Percentiles rank a stretch among this genome's conserved stretches.
These are phyloP conservation scores for Atherix ibis DNA, from an alignment of 2,888 invertebrate species.

Conservation along the genomic window DNA sequence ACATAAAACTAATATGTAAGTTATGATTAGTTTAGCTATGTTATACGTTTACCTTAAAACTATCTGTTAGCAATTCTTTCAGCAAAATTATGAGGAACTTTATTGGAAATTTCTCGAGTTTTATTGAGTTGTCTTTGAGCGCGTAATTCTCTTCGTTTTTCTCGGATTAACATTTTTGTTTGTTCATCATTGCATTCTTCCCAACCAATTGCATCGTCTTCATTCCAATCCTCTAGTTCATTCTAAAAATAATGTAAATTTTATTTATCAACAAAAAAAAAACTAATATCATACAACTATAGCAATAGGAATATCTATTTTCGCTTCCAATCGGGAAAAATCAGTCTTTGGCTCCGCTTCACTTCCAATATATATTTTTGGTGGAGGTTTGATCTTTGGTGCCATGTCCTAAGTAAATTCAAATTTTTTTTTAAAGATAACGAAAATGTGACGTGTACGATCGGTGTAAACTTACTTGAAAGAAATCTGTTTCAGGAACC, in stretches of 20 bases:
- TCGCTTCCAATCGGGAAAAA: conserved; percentile 34
- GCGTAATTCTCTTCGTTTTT: conserved; percentile 29
- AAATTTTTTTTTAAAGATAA: not conserved
- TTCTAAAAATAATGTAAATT: conserved; percentile 21
- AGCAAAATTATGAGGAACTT: too few species aligned
- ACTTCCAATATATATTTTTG: conserved; percentile 37
- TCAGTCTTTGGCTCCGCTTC: conserved; percentile 21
- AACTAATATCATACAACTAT: conserved; percentile 19
- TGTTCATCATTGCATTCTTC: conserved; percentile 33
- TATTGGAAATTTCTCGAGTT: not conserved
- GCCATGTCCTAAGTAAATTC: conserved; percentile 37
- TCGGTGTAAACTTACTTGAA: conserved; percentile 30
- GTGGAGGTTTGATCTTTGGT: conserved; percentile 43
- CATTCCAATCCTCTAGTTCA: conserved; percentile 39
- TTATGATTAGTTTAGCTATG: too few species aligned
- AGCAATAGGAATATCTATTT: conserved; percentile 32
- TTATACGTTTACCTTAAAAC: too few species aligned
- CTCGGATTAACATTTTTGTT: conserved; percentile 29
- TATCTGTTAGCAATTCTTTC: too few species aligned
- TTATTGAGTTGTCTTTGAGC: conserved; percentile 21
- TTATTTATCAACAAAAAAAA: not conserved
- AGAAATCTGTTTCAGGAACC: conserved; percentile 38
- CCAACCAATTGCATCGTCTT: conserved; percentile 36
- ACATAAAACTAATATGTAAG: too few species aligned
- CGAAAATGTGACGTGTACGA: not conserved